phyloP scores from a whole-genome alignment of 2,888 invertebrate species.

The Phymatocera aterrima region DNA sequence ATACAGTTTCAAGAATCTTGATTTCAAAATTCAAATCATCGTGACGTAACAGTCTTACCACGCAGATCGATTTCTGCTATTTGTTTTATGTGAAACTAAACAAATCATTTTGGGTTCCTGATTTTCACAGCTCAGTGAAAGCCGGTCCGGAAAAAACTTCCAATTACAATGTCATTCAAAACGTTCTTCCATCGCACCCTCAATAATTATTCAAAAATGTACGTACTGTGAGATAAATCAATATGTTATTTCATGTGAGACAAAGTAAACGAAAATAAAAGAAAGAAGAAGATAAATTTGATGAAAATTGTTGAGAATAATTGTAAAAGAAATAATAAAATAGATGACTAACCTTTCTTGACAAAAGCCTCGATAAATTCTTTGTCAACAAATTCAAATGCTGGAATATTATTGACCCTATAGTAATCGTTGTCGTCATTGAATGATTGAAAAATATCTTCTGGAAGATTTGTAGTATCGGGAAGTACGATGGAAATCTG shows the following conservation, averaged over 20 bases:
- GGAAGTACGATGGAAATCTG: slow-evolving; percentile 78
- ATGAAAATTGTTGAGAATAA: background rate
- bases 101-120: background rate
- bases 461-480: slow-evolving; percentile 73
- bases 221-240: too few relatives aligned
- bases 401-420: slow-evolving; percentile 73
- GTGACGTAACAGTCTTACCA: too few relatives aligned
- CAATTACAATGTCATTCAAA: background rate
- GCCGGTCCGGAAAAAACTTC: background rate
- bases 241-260: too few relatives aligned
- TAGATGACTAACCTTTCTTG: slow-evolving; percentile 76
- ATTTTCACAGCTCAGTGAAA: background rate
- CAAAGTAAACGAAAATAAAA: too few relatives aligned
- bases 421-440: slow-evolving; percentile 78
- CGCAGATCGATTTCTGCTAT: too few relatives aligned
- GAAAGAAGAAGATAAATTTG: background rate
- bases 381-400: slow-evolving; percentile 74
- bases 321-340: background rate
- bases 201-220: too few relatives aligned
- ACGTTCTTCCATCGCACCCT: background rate
- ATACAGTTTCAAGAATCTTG: too few relatives aligned
- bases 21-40: too few relatives aligned
- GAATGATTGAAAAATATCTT: slow-evolving; percentile 70
- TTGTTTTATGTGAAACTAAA: background rate
- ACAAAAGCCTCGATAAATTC: slow-evolving; percentile 78